phyloP scores from a whole-genome alignment of 2,113 vertebrate genomes.

The Microcebus tavaratra region DNA sequence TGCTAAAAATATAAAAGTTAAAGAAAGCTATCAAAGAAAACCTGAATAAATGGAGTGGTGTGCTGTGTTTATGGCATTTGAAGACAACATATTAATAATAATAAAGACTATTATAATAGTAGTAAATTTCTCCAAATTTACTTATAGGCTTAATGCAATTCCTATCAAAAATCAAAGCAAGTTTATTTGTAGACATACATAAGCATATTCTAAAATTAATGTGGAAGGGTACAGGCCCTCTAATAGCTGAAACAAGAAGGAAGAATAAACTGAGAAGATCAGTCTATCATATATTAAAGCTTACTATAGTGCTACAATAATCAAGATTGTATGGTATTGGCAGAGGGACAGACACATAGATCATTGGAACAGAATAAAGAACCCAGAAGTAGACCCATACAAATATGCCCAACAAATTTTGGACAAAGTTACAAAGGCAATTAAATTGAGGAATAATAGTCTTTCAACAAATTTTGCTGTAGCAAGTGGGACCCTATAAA shows the following conservation, averaged over 20 bases:
- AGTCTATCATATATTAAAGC: background rate
- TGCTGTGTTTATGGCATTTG: background rate
- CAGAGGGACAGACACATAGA: background rate
- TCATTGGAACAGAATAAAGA: background rate
- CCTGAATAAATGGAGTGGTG: background rate
- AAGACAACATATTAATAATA: background rate
- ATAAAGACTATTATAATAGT: background rate
- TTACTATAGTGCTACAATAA: background rate
- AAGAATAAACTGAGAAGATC: background rate
- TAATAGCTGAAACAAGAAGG: background rate
- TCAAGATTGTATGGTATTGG: background rate
- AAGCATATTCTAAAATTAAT: background rate
- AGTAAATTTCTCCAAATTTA: background rate
- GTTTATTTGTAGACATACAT: background rate
- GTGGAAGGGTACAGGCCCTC: background rate
- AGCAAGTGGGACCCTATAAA: background rate
- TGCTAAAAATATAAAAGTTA: background rate
- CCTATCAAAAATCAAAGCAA: background rate
- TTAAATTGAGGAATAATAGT: background rate
- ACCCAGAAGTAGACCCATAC: background rate
- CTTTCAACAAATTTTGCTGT: background rate
- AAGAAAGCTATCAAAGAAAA: background rate
- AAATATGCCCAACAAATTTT: background rate
- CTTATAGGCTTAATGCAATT: background rate
- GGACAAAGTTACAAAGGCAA: background rate